phyloP scores from a whole-genome alignment of 2,797 vertebrate species.

The Cottoperca gobio region DNA sequence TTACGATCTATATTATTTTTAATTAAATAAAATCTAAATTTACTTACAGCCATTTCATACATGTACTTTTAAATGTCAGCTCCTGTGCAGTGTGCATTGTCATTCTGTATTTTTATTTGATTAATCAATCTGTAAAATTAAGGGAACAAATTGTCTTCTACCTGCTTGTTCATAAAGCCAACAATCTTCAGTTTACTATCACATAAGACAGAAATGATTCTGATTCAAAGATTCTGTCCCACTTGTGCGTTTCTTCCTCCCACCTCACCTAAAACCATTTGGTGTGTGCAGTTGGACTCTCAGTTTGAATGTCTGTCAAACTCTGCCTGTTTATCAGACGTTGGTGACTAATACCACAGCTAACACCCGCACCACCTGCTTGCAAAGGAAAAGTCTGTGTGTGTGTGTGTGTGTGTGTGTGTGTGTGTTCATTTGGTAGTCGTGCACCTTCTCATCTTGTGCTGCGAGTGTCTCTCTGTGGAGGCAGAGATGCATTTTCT shows the following conservation, averaged over 20 bases:
- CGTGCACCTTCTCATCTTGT: constrained; percentile 10
- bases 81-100: too few relatives aligned
- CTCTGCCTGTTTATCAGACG: constrained; percentile 63
- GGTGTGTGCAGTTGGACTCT: constrained; percentile 64
- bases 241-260: constrained; percentile 26
- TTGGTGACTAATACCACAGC: constrained; percentile 78
- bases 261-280: constrained; percentile 47
- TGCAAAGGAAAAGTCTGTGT: constrained; percentile 46
- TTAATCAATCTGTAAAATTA: too few relatives aligned
- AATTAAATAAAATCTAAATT: neutral
- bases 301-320: constrained; percentile 77
- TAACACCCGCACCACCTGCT: constrained; percentile 55
- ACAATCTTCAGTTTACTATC: neutral
- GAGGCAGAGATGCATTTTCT: constrained; percentile 46
- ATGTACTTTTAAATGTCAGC: too few relatives aligned
- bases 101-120: too few relatives aligned
- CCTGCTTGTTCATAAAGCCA: neutral
- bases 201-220: neutral
- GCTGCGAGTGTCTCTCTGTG: constrained; percentile 45
- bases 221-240: neutral
- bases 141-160: too few relatives aligned
- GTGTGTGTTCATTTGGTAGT: constrained; percentile 15
- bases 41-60: neutral
- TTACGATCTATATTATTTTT: neutral
- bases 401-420: constrained; percentile 24